A percentile compares a stretch with the other conserved stretches of the same genome.
Evolutionary conservation across 64 coral and sea anemone species (phyloP).

Genomic region (Platygyra sinensis): DNA sequence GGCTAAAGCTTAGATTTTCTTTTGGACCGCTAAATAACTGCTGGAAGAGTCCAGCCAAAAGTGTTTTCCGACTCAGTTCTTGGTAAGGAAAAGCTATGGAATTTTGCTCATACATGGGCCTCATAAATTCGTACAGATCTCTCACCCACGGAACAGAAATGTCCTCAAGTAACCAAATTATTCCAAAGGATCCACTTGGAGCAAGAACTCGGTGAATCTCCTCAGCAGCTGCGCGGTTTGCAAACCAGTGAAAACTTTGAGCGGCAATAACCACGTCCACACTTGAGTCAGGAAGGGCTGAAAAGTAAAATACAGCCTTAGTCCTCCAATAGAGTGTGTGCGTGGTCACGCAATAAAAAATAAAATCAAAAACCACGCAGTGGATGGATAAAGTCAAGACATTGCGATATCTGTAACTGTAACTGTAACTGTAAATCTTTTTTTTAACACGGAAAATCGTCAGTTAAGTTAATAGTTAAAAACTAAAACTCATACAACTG

Average conservation of each 20-base stretch:
- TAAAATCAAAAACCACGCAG: too few species aligned
- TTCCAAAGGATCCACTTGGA: constrained; percentile 59
- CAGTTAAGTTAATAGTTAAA: too few species aligned
- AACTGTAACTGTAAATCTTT: too few species aligned
- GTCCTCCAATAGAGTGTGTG: too few species aligned
- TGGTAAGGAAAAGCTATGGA: neutral
- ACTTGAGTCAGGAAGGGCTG: constrained; percentile 18
- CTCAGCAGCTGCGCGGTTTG: constrained; percentile 38
- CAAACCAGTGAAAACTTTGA: constrained; percentile 85
- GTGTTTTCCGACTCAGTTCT: neutral
- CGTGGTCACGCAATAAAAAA: too few species aligned
- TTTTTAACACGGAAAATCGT: too few species aligned
- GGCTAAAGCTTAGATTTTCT: neutral
- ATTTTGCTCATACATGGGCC: neutral
- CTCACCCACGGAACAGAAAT: neutral
- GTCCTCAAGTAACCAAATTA: constrained; percentile 40
- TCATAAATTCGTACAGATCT: neutral
- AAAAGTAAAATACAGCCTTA: too few species aligned
- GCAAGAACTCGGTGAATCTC: constrained; percentile 82
- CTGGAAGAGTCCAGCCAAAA: neutral
- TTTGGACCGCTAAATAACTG: neutral
- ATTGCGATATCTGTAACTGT: too few species aligned
- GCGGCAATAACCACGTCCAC: constrained; percentile 68
- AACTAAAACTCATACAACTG: too few species aligned
- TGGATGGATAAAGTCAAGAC: too few species aligned